Evolutionary conservation across 2,888 invertebrate species (phyloP), one percentile per base, ranked within the genome.

Genomic region (Fabriciana adippe): DNA sequence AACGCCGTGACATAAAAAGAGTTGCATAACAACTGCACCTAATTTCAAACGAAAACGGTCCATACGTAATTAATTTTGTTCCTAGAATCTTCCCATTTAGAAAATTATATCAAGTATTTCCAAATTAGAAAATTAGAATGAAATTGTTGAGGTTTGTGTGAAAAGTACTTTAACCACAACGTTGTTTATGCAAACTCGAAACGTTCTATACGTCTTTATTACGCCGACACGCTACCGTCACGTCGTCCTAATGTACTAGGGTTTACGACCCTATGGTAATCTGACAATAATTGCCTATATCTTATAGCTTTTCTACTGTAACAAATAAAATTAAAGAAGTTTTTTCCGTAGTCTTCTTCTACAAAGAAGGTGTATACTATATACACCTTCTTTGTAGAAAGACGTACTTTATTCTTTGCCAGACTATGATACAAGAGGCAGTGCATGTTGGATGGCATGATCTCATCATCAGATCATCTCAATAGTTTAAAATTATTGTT

Each of bases 201-300:
- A 75, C 79, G 79, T 74, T 71, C 82, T 79, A 86, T 86, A 79
- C 76, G 82, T 87, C 87, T 87, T 86, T 84, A 85, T 87, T 86
- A 75, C 67, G 74, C 66, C 69, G 79, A 78, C 85, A 85, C 86
- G 86, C 84, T 67, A 74, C 65, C 71, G 79, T 78, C 85, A 85
- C 86, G 86, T 85, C 73, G 55, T 72, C 75, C 76, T 72, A 73
- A 71, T 69, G 69, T 74, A 73, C 71, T 68, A 72, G 73, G 60
- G 70, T 74, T 75, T 72, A 75, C 66, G 69, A 69, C 55, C 66
- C 66, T 70, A 64, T 70, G 67, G 59, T 64, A 71, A 65, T 65
- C 67, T 48, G 50, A 16, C 70, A 26, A 66, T 73, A 68, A 74
- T 73, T 73, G 71, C 57, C 59, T 68, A 62, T 72, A 72, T 69